Base-by-base conservation (phyloP, 2,888 invertebrate genomes). In the Endotricha flammealis region DNA sequence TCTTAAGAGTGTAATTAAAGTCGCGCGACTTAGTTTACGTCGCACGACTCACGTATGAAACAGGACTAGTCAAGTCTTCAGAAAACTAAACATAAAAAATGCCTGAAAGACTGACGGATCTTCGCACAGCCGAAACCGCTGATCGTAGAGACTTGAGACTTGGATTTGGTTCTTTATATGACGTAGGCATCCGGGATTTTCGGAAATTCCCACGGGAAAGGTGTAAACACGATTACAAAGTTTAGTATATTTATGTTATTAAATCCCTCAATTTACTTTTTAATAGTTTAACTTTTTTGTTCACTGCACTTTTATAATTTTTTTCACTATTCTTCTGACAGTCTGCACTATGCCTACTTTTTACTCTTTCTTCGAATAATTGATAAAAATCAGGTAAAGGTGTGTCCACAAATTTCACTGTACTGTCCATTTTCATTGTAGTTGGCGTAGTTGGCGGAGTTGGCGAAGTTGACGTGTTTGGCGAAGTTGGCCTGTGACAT, bases 371-470 rank as follows among this genome's bases (percentile, higher is more conserved):
- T 20, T 82, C 72, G 46, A 85, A 82, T 0, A 86, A 40, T 29
- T 82, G 76, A 41, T 87, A 87, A 62, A 69, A 87, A 17, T 81
- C 68, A 0, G 86, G 86, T 0, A 82, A 46, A 0, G 87, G 87
- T 0, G 85, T 73, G 50, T 85, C 86, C 0, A 82, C 71, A 0
- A 83, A 11, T 3, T 33, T 16, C 12, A 33, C 6, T 0, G 48
- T 47, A 0, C 49, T 32, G 14, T 41, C 39, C 24, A 44, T 20
- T 20, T 20, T 20, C 40, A 29, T 23, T 27, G 41, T 38, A 27
- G 48, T 40, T 41, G 31, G 24, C 28, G 41, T 38, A 27, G 48
- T 40, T 9, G 11, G 17, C 22, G 30, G 35, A 34, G 17, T 24
- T 38, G 20, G 4, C 12, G 30, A 12, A 27, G 13, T 42, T 34